Percentiles rank a stretch among this genome's conserved stretches.
Conservation (phyloP, 2,888 invertebrate genomes). For the Eumerus sabulonum region DNA sequence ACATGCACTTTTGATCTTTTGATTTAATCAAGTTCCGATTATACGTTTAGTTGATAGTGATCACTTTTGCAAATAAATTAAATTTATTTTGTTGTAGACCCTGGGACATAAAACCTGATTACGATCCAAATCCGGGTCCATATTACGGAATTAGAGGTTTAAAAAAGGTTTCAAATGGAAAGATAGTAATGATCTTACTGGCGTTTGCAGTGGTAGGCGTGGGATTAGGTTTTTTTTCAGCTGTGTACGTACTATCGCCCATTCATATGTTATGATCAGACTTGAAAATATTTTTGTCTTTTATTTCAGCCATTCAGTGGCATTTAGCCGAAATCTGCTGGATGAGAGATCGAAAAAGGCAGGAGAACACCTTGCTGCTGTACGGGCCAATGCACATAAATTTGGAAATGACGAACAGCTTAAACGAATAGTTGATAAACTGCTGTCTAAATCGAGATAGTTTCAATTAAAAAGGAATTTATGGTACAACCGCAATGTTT, state of each 20-base stretch:
- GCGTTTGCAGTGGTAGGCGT: constrained; percentile 82
- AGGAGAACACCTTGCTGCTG: constrained; percentile 80
- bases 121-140: constrained; percentile 76
- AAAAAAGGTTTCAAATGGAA: constrained; percentile 82
- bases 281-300: too few relatives aligned
- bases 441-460: constrained; percentile 51
- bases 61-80: too few relatives aligned
- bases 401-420: constrained; percentile 82
- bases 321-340: constrained; percentile 79
- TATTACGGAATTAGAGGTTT: constrained; percentile 84
- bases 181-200: constrained; percentile 82
- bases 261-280: too few relatives aligned
- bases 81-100: constrained; percentile 60
- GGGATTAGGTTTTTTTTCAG: constrained; percentile 80
- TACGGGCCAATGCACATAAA: constrained; percentile 80
- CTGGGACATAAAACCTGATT: constrained; percentile 74
- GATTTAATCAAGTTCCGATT: too few relatives aligned
- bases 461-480: too few relatives aligned
- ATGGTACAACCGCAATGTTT: too few relatives aligned
- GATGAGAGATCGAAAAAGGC: constrained; percentile 80
- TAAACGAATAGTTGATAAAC: constrained; percentile 75
- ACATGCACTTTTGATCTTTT: too few relatives aligned
- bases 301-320: constrained; percentile 80
- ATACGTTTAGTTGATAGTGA: too few relatives aligned
- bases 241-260: too few relatives aligned